Percentiles rank a stretch among this genome's conserved stretches.
Evolutionary conservation across 2,113 vertebrate genomes (phyloP).

Genomic region (Carassius carassius): DNA sequence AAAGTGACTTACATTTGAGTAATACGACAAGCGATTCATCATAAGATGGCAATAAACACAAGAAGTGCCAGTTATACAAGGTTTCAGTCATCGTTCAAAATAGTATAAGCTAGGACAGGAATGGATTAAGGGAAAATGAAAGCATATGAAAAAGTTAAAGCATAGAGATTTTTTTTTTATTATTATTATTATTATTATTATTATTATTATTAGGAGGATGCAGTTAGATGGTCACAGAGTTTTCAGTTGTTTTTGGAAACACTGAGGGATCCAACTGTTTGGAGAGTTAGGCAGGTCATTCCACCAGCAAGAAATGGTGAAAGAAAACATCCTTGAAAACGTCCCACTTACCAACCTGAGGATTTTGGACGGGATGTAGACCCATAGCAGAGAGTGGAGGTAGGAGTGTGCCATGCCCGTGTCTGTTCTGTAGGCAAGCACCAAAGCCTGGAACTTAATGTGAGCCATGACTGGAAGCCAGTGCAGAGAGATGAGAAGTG

Average conservation of each 20-base stretch:
- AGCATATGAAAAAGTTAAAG: no score
- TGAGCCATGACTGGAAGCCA: not conserved
- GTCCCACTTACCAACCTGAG: not conserved
- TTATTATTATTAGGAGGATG: not conserved
- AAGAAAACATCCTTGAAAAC: not conserved
- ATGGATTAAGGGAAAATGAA: no score
- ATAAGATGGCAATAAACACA: no score
- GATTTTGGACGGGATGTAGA: not conserved
- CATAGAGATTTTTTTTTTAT: no score
- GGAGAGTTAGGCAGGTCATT: not conserved
- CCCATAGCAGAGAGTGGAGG: not conserved
- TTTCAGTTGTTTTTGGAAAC: not conserved
- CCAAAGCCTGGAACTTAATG: not conserved
- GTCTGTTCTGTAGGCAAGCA: not conserved
- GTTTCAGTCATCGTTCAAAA: no score
- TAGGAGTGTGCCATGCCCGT: not conserved
- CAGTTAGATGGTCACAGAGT: not conserved
- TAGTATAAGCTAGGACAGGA: no score
- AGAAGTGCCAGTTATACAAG: no score
- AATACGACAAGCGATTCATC: no score
- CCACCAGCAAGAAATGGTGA: not conserved
- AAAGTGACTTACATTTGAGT: no score
- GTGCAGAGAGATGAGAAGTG: not conserved
- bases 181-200: no score
- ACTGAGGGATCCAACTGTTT: not conserved